phyloP scores from a whole-genome alignment of 2,113 vertebrate genomes.

The Gymnorhina tibicen region DNA sequence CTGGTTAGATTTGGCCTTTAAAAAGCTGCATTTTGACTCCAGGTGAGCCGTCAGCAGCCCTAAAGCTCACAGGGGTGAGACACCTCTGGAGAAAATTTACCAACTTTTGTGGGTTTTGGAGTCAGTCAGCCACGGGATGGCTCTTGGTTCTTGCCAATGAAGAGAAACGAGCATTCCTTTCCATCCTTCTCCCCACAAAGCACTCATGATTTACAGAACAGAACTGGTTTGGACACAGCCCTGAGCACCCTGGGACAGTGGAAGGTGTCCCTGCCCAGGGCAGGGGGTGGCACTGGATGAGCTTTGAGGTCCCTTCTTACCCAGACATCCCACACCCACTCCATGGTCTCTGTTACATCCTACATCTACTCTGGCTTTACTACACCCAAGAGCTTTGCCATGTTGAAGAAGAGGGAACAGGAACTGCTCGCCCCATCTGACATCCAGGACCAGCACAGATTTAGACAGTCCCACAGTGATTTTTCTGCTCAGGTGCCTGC shows the following conservation, averaged over 20 bases:
- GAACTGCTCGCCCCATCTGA: rapidly evolving
- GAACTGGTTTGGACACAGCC: not conserved
- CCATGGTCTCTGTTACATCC: too few relatives aligned
- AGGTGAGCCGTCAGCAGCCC: not conserved
- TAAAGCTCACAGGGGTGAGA: not conserved
- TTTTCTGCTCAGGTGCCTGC: not conserved
- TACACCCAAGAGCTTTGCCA: not conserved
- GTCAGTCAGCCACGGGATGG: rapidly evolving
- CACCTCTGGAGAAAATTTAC: not conserved
- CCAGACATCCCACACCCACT: not conserved
- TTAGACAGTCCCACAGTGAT: rapidly evolving
- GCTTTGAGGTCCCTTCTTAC: not conserved
- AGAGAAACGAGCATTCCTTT: not conserved
- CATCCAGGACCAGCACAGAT: not conserved
- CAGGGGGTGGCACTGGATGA: not conserved
- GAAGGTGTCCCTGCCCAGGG: not conserved
- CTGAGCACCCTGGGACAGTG: not conserved
- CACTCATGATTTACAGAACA: not conserved
- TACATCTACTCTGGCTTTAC: not conserved
- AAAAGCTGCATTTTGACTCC: not conserved
- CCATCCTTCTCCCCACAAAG: not conserved
- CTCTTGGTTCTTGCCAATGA: not conserved
- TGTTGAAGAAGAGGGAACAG: not conserved
- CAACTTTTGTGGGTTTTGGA: not conserved
- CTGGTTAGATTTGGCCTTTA: not conserved